Conservation (phyloP, 2,113 vertebrate species). For the Otocyon megalotis region DNA sequence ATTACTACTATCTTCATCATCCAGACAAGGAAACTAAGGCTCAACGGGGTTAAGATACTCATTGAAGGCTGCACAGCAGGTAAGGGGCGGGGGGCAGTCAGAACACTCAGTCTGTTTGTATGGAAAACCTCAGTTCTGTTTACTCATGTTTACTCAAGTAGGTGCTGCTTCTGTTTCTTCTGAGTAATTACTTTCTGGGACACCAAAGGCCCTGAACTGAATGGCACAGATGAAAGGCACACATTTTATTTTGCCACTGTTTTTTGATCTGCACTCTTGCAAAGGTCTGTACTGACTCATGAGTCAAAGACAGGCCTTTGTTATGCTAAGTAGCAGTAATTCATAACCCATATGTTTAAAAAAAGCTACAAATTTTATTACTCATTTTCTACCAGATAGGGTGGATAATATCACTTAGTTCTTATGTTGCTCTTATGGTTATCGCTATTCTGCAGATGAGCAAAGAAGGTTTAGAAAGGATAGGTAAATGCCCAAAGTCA, state of each 20-base stretch:
- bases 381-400: background rate
- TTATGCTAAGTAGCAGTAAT: slow-evolving; percentile 12
- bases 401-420: background rate
- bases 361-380: background rate
- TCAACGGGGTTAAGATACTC: background rate
- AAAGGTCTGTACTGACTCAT: background rate
- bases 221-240: background rate
- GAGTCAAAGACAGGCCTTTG: background rate
- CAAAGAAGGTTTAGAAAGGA: background rate
- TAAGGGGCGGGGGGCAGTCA: background rate
- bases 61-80: background rate
- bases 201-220: background rate
- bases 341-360: background rate
- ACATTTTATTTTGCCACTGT: background rate
- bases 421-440: background rate
- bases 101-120: background rate
- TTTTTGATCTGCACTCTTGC: background rate
- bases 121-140: background rate
- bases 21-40: background rate
- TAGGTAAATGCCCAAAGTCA: background rate
- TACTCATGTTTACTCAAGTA: background rate
- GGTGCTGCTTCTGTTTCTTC: slow-evolving; percentile 43
- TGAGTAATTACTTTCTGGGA: slow-evolving; percentile 40
- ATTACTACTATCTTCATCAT: background rate
- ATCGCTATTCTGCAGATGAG: background rate